Conservation (phyloP, 1,140 invertebrate species). For the Caenorhabditis inopinata region DNA sequence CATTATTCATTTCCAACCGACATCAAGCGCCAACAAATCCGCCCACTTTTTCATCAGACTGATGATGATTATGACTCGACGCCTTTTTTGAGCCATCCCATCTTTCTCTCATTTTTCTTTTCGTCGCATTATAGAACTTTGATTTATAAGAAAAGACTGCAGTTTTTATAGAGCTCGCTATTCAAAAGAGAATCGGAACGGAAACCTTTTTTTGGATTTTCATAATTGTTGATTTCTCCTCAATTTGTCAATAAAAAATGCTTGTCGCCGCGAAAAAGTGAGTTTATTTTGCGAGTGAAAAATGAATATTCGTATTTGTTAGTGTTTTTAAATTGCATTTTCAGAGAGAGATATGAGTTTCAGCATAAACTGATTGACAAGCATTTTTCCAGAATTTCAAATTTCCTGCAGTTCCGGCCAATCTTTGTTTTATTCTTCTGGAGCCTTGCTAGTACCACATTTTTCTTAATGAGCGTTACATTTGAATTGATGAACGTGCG, state of each 20-base stretch:
- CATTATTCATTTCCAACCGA: not conserved
- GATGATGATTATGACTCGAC: not conserved
- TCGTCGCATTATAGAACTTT: not conserved
- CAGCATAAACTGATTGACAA: not conserved
- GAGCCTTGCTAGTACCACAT: constrained; percentile 7
- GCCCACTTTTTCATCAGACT: not conserved
- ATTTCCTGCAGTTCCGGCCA: constrained; percentile 1
- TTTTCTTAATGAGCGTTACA: not conserved
- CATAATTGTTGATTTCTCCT: too few species aligned
- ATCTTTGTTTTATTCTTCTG: constrained; percentile 7
- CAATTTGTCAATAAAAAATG: not conserved
- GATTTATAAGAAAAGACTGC: not conserved
- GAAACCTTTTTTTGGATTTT: too few species aligned
- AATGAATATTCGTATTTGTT: not conserved
- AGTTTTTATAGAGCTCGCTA: not conserved
- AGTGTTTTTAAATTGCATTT: not conserved
- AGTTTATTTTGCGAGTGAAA: not conserved
- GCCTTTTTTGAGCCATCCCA: not conserved
- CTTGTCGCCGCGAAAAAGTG: constrained; percentile 6
- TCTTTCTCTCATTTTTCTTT: not conserved
- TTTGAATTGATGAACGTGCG: not conserved
- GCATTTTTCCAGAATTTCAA: not conserved
- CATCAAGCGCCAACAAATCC: not conserved
- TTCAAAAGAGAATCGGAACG: too few species aligned
- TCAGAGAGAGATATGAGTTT: not conserved